Percentiles rank a stretch among this genome's conserved stretches.
These are phyloP conservation scores for Phasia obesa DNA, from an alignment of 2,888 invertebrate species.

Conservation along the genomic window DNA sequence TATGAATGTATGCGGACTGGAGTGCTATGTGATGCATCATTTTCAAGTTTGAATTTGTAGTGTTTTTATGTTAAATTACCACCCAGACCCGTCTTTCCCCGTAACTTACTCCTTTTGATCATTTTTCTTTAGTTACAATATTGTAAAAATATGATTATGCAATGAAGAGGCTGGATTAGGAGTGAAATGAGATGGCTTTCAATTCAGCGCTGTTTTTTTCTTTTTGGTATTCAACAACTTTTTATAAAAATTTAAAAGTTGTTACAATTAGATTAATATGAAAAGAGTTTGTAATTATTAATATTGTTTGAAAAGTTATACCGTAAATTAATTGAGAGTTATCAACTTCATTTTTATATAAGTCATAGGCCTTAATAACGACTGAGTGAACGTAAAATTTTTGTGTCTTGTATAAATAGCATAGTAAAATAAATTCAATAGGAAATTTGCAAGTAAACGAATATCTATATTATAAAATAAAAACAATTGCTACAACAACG, in stretches of 20 bases:
- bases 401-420: no score
- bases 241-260: slow-evolving; percentile 11
- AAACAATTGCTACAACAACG: no score
- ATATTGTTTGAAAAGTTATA: no score
- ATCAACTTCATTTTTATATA: no score
- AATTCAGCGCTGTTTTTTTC: not conserved
- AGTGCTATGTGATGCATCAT: slow-evolving; percentile 44
- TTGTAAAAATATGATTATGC: slow-evolving; percentile 49
- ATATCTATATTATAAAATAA: no score
- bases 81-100: slow-evolving; percentile 44
- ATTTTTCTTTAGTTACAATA: slow-evolving; percentile 4
- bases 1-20: not conserved
- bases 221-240: not conserved
- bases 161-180: slow-evolving; percentile 42
- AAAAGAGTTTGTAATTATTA: no score
- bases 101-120: slow-evolving; percentile 12
- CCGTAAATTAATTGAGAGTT: no score
- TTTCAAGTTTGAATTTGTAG: slow-evolving; percentile 21
- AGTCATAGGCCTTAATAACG: no score
- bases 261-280: slow-evolving; percentile 3
- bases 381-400: no score
- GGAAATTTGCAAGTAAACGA: no score
- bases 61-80: slow-evolving; percentile 55
- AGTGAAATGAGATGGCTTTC: slow-evolving; percentile 28
- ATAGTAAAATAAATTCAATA: no score